A percentile compares a stretch with the other conserved stretches of the same genome.
Evolutionary conservation across 2,113 vertebrate genomes (phyloP).

Genomic region (Anser cygnoides): DNA sequence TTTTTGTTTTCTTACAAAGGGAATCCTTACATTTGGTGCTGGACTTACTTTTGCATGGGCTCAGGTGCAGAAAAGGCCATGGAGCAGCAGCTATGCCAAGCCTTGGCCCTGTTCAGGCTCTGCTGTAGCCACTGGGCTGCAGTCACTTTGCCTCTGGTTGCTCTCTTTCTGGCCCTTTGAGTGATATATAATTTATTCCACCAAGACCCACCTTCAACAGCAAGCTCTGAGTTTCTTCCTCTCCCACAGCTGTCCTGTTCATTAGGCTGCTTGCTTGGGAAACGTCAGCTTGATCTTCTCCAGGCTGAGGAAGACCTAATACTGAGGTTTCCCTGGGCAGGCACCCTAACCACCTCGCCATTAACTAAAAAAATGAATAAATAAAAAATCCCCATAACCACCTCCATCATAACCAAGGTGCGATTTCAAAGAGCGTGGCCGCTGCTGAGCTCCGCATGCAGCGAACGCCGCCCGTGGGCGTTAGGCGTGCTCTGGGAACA

Average conservation of each 20-base stretch:
- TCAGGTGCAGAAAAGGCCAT: not conserved
- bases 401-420: not conserved
- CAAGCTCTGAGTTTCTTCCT: not conserved
- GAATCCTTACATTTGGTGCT: not conserved
- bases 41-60: not conserved
- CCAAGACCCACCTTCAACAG: not conserved
- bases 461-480: not conserved
- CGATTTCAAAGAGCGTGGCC: not conserved
- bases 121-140: not conserved
- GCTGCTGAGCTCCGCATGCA: not conserved
- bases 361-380: not conserved
- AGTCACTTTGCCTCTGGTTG: not conserved
- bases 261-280: constrained; percentile 2
- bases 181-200: not conserved
- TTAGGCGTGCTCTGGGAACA: constrained; percentile 59
- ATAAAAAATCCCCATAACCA: not conserved
- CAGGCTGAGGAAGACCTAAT: not conserved
- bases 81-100: not conserved
- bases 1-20: not conserved
- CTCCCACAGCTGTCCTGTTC: not conserved
- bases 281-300: not conserved
- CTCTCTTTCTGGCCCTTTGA: constrained; percentile 19
- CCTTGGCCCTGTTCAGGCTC: not conserved
- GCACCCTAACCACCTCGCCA: rapidly evolving
- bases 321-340: not conserved